Conservation (phyloP, 1,140 invertebrate genomes). For the Chelonus insularis region DNA sequence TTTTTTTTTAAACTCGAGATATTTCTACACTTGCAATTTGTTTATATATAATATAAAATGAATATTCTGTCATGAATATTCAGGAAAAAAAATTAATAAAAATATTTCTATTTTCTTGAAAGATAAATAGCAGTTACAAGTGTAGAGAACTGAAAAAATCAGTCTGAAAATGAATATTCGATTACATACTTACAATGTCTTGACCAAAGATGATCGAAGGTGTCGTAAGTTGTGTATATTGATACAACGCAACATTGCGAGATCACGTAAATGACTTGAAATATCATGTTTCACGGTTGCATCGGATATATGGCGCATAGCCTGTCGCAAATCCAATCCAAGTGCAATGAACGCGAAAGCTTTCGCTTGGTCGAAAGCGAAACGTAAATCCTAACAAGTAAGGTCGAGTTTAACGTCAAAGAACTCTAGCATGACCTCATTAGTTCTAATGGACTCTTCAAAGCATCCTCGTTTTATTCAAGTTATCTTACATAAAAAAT, state of each 20-base stretch:
- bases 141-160: no score
- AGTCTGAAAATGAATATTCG: no score
- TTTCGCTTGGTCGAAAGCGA: conserved; percentile 21
- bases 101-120: no score
- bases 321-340: background rate
- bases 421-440: conserved; percentile 10
- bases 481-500: background rate
- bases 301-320: conserved; percentile 5
- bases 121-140: no score
- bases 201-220: background rate
- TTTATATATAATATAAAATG: no score
- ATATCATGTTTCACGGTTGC: conserved; percentile 24
- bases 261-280: background rate
- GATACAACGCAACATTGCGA: conserved; percentile 4
- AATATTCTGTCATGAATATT: no score
- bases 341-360: conserved; percentile 15
- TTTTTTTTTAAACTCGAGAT: conserved; percentile 1
- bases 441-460: background rate
- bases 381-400: conserved; percentile 14
- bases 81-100: no score
- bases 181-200: conserved; percentile 3
- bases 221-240: conserved; percentile 3
- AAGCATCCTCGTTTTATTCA: background rate
- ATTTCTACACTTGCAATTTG: conserved; percentile 1
- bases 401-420: conserved; percentile 7